phyloP scores from a whole-genome alignment of 2,113 vertebrate genomes.

The Heloderma charlesbogerti region DNA sequence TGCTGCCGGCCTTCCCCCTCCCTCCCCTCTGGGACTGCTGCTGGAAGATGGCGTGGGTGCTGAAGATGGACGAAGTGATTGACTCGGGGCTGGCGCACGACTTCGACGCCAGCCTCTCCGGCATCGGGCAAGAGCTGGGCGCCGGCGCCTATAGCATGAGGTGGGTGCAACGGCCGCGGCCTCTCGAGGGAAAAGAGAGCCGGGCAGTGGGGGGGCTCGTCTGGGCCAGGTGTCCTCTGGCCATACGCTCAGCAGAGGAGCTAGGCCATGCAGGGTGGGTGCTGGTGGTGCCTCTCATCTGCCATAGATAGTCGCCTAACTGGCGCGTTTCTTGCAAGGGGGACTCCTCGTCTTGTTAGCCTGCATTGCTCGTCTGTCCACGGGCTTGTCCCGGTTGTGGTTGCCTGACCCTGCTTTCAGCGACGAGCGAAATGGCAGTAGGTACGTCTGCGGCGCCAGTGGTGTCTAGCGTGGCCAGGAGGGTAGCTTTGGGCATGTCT shows the following conservation, averaged over 20 bases:
- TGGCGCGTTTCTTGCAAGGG: too few species aligned
- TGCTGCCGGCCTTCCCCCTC: constrained; percentile 29
- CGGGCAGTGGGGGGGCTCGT: not conserved
- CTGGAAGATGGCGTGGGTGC: constrained; percentile 91
- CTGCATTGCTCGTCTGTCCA: not conserved
- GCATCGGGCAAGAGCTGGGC: constrained; percentile 94
- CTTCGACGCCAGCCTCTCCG: constrained; percentile 93
- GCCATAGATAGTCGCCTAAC: not conserved
- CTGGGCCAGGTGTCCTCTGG: fast-evolving
- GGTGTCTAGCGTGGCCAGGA: too few species aligned
- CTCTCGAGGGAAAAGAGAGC: not conserved
- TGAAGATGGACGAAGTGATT: constrained; percentile 96
- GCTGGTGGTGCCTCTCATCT: too few species aligned
- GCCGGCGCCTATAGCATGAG: constrained; percentile 96
- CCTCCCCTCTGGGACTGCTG: constrained; percentile 52
- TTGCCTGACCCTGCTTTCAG: not conserved
- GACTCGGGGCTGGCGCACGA: constrained; percentile 95
- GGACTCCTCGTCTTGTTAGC: not conserved
- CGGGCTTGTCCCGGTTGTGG: not conserved
- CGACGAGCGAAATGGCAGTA: not conserved
- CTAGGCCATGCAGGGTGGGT: not conserved
- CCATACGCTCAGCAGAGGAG: not conserved
- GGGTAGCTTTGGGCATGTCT: not conserved
- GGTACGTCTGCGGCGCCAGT: not conserved
- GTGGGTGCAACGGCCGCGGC: constrained; percentile 59